These are phyloP conservation scores for Crossaster papposus DNA, from an alignment of 53 echinoderm and acorn worm species.

Conservation along the genomic window DNA sequence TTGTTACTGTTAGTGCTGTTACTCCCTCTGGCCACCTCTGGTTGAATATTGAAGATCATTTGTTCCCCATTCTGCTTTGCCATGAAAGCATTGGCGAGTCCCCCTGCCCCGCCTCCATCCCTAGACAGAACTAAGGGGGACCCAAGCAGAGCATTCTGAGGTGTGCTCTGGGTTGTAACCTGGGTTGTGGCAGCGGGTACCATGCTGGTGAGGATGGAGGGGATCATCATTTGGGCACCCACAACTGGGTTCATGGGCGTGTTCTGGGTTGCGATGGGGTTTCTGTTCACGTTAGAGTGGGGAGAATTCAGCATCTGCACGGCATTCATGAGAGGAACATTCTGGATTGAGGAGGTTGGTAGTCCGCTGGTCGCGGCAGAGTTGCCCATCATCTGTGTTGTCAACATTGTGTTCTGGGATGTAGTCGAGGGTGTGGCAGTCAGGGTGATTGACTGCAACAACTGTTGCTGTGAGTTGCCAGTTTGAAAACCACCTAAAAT, in stretches of 20 bases:
- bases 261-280: constrained; percentile 7
- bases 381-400: background rate
- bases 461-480: constrained; percentile 32
- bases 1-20: constrained; percentile 36
- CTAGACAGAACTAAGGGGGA: constrained; percentile 29
- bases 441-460: background rate
- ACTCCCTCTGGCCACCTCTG: constrained; percentile 34
- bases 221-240: constrained; percentile 45
- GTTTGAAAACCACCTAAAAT: background rate
- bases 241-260: constrained; percentile 17
- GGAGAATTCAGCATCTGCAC: constrained; percentile 38
- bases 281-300: background rate
- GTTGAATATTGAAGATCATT: constrained; percentile 55
- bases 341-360: background rate
- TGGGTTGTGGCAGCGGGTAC: constrained; percentile 31
- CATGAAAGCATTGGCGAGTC: constrained; percentile 32
- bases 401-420: constrained; percentile 28
- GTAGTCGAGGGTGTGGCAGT: background rate
- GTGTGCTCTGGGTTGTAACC: constrained; percentile 23
- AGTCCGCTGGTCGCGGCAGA: constrained; percentile 8
- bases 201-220: constrained; percentile 50
- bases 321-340: constrained; percentile 25
- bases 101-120: background rate
- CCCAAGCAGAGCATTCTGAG: constrained; percentile 37
- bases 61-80: constrained; percentile 40